These are phyloP conservation scores for Drosophila baimaii DNA, from an alignment of 1,140 invertebrate species.

Conservation along the genomic window DNA sequence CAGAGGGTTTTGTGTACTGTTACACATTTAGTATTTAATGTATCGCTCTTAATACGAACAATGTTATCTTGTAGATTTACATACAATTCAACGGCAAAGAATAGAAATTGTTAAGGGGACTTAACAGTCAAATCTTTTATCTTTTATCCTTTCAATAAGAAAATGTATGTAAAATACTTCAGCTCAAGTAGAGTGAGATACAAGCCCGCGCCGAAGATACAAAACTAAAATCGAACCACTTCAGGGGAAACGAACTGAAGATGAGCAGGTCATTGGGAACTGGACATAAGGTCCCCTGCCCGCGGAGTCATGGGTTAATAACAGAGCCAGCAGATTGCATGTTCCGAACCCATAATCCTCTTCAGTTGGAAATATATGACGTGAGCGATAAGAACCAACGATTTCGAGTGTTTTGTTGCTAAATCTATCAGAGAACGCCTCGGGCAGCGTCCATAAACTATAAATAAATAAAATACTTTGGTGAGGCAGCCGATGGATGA, in stretches of 20 bases:
- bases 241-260: neutral
- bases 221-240: slow-evolving; percentile 2
- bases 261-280: slow-evolving; percentile 19
- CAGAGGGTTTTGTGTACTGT: too few relatives aligned
- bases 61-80: neutral
- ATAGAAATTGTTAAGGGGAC: neutral
- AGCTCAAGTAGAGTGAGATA: neutral
- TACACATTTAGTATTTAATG: too few relatives aligned
- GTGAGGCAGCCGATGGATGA: neutral
- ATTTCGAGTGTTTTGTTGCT: slow-evolving; percentile 52
- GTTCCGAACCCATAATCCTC: slow-evolving; percentile 65
- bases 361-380: slow-evolving; percentile 63
- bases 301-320: slow-evolving; percentile 40
- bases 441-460: slow-evolving; percentile 50
- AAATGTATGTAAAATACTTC: slow-evolving; percentile 1
- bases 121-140: neutral
- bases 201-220: neutral
- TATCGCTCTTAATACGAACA: neutral
- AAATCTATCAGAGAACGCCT: slow-evolving; percentile 52
- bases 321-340: slow-evolving; percentile 53
- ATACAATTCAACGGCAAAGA: neutral
- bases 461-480: slow-evolving; percentile 53
- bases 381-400: slow-evolving; percentile 65
- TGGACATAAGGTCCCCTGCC: neutral
- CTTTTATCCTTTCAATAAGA: neutral